Evolutionary conservation across 2,888 invertebrate genomes (phyloP).

Genomic region (Nephrotoma appendiculata): DNA sequence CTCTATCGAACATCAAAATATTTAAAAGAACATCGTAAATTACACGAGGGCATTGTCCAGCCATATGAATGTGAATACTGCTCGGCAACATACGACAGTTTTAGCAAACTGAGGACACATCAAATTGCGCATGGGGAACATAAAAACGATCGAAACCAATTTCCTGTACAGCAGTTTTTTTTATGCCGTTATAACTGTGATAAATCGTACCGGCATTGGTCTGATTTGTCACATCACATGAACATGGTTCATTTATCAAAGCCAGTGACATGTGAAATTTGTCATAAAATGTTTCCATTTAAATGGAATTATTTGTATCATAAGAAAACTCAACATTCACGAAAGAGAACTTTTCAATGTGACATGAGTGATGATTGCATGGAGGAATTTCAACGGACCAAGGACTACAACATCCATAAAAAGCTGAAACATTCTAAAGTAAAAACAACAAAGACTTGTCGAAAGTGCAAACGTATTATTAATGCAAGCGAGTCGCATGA

Average conservation of each 20-base stretch:
- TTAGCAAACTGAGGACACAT: background rate
- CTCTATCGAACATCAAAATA: background rate
- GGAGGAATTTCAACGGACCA: background rate
- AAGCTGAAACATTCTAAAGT: background rate
- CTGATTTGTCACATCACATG: background rate
- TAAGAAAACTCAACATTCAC: background rate
- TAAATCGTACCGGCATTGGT: background rate
- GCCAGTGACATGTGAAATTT: background rate
- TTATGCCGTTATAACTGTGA: background rate
- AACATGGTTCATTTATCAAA: background rate
- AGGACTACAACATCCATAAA: background rate
- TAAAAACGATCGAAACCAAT: background rate
- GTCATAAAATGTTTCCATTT: background rate
- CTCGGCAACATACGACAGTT: background rate
- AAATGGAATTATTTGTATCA: background rate
- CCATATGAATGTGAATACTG: background rate
- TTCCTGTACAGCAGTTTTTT: background rate
- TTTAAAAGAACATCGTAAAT: background rate
- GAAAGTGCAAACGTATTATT: background rate
- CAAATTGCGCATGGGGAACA: background rate
- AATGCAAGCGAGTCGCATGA: background rate
- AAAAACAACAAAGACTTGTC: background rate
- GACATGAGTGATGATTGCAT: background rate
- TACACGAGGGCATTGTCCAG: background rate
- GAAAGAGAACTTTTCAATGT: background rate